These are phyloP conservation scores for Rotaria magnacalcarata DNA, from an alignment of 2,888 invertebrate species.

Conservation along the genomic window DNA sequence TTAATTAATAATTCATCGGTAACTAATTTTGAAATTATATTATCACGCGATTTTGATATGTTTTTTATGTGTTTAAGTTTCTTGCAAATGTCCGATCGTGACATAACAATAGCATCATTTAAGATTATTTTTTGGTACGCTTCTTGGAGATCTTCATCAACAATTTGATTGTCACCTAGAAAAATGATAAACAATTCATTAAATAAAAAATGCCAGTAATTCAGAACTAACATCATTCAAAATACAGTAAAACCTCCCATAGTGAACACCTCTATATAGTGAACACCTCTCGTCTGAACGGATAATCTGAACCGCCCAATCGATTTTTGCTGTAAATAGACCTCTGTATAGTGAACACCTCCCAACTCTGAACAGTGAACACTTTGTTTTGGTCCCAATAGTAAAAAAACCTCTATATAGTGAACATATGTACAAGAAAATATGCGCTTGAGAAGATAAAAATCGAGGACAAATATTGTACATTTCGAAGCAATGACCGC, in stretches of 20 bases:
- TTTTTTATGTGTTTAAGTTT: slow-evolving; percentile 2
- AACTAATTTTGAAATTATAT: not conserved
- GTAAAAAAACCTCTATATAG: too few relatives aligned
- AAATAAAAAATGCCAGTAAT: not conserved
- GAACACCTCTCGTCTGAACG: too few relatives aligned
- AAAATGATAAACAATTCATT: not conserved
- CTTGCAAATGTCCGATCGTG: slow-evolving; percentile 1
- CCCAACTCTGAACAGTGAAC: too few relatives aligned
- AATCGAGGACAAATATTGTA: too few relatives aligned
- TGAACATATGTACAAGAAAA: too few relatives aligned
- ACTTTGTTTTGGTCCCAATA: too few relatives aligned
- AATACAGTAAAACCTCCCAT: not conserved
- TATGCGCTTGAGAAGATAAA: too few relatives aligned
- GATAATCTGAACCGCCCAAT: too few relatives aligned
- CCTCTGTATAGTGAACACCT: too few relatives aligned
- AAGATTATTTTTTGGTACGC: not conserved
- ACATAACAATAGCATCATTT: slow-evolving; percentile 7
- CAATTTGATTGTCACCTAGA: not conserved
- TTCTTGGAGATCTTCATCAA: not conserved
- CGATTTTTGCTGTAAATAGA: too few relatives aligned
- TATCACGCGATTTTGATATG: not conserved
- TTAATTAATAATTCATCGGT: not conserved
- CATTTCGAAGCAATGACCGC: too few relatives aligned
- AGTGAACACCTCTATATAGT: too few relatives aligned
- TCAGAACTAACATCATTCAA: not conserved